Evolutionary conservation across 92 coral and sea anemone genomes (phyloP).

Genomic region (Phenganax marumi): DNA sequence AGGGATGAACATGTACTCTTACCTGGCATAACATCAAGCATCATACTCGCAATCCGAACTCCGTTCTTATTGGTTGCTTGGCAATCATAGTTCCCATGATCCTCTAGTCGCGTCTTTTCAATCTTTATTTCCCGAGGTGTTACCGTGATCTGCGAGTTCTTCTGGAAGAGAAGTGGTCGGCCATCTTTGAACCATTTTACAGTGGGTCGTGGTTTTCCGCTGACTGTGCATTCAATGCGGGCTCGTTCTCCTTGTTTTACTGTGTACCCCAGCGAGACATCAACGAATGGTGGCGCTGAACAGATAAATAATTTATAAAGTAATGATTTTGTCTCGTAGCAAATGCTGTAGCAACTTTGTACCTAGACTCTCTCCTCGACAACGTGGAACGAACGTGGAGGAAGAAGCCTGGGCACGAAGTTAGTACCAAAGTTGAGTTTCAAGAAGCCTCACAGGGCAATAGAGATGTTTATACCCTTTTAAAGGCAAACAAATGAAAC

Average conservation of each 20-base stretch:
- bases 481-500: too few relatives aligned
- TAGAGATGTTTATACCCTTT: neutral
- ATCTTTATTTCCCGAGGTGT: constrained; percentile 50
- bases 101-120: constrained; percentile 38
- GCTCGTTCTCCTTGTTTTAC: constrained; percentile 65
- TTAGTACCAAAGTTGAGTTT: neutral
- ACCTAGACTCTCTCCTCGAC: neutral
- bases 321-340: neutral
- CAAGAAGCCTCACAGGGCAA: neutral
- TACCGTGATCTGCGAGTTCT: constrained; percentile 37
- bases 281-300: constrained; percentile 58
- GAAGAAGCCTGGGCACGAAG: too few relatives aligned
- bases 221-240: constrained; percentile 54
- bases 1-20: neutral
- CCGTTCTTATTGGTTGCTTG: constrained; percentile 65
- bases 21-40: constrained; percentile 63
- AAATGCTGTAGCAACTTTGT: neutral
- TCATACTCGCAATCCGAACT: constrained; percentile 46
- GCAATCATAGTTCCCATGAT: constrained; percentile 73
- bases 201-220: constrained; percentile 78
- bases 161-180: constrained; percentile 5
- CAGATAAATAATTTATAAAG: neutral
- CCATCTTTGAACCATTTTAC: constrained; percentile 80
- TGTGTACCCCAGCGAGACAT: constrained; percentile 49
- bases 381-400: too few relatives aligned